Conservation (phyloP, 2,113 vertebrate genomes). For the Apeltes quadracus region DNA sequence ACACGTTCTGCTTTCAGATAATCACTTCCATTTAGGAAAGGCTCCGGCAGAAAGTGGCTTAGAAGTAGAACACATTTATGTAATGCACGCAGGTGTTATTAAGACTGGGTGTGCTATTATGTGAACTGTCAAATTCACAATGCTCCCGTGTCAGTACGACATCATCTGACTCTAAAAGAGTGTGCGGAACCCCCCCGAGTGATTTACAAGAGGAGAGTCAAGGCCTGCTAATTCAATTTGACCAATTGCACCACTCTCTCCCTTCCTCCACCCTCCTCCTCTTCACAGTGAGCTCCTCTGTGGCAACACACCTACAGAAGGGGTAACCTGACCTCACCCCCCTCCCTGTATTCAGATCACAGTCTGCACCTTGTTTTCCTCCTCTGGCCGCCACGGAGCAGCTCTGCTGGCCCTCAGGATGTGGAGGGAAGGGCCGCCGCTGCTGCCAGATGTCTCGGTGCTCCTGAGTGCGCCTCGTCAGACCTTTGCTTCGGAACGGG, state of each 20-base stretch:
- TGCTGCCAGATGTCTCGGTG: slow-evolving; percentile 61
- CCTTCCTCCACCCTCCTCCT: slow-evolving; percentile 32
- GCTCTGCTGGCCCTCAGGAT: slow-evolving; percentile 73
- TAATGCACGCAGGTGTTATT: slow-evolving; percentile 24
- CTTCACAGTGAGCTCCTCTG: slow-evolving; percentile 70
- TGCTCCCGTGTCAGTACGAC: slow-evolving; percentile 31
- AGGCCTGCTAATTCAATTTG: slow-evolving; percentile 18
- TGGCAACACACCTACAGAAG: slow-evolving; percentile 52
- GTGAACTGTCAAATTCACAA: slow-evolving; percentile 3
- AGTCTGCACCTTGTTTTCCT: slow-evolving; percentile 79
- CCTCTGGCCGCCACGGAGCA: slow-evolving; percentile 56
- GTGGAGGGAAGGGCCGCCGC: slow-evolving; percentile 65
- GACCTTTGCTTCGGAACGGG: slow-evolving; percentile 54
- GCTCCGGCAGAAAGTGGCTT: slow-evolving; percentile 9
- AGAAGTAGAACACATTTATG: slow-evolving; percentile 16
- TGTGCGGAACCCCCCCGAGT: neutral
- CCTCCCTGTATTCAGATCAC: slow-evolving; percentile 63
- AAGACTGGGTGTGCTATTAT: slow-evolving; percentile 31
- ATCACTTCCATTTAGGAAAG: slow-evolving; percentile 46
- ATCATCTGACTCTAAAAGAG: slow-evolving; percentile 16
- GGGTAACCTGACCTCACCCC: slow-evolving; percentile 62
- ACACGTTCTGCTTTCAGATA: slow-evolving; percentile 47
- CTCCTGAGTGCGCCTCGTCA: slow-evolving; percentile 67
- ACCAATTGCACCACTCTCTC: slow-evolving; percentile 11
- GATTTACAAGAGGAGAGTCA: slow-evolving; percentile 2